Percentiles rank a stretch among this genome's conserved stretches.
phyloP scores from a whole-genome alignment of 2,888 invertebrate genomes.

The Lysandra coridon region DNA sequence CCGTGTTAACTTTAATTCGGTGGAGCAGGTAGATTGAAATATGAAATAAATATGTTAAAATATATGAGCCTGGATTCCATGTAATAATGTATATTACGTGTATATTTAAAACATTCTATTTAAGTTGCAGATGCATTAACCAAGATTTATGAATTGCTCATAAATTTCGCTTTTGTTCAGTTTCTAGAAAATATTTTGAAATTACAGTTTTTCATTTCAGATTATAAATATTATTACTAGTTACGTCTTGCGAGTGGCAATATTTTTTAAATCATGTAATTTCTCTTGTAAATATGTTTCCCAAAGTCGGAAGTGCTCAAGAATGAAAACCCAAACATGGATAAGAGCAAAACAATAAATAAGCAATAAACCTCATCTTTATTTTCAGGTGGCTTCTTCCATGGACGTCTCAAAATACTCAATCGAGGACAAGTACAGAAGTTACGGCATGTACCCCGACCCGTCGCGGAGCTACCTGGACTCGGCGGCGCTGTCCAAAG shows the following conservation, averaged over 20 bases:
- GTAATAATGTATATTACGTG: background rate
- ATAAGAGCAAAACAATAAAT: background rate
- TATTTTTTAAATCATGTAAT: background rate
- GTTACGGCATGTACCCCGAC: slow-evolving; percentile 88
- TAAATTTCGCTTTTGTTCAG: background rate
- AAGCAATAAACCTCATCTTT: background rate
- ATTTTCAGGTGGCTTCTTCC: slow-evolving; percentile 84
- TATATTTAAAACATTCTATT: background rate
- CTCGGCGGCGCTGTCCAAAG: slow-evolving; percentile 86
- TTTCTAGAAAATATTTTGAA: background rate
- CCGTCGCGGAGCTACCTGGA: slow-evolving; percentile 86
- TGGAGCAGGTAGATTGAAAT: slow-evolving; percentile 9
- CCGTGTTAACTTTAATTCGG: slow-evolving; percentile 26
- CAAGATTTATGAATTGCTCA: slow-evolving; percentile 6
- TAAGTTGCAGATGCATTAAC: background rate
- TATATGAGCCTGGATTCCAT: slow-evolving; percentile 5
- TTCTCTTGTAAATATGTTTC: background rate
- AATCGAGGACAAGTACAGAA: slow-evolving; percentile 88
- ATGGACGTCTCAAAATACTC: slow-evolving; percentile 90
- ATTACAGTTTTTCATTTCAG: background rate
- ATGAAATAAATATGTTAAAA: slow-evolving; percentile 11
- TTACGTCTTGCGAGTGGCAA: background rate
- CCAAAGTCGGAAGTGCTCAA: background rate
- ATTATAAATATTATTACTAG: background rate
- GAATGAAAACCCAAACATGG: background rate